phyloP scores from a whole-genome alignment of 2,113 vertebrate species.

The Pteronura brasiliensis region DNA sequence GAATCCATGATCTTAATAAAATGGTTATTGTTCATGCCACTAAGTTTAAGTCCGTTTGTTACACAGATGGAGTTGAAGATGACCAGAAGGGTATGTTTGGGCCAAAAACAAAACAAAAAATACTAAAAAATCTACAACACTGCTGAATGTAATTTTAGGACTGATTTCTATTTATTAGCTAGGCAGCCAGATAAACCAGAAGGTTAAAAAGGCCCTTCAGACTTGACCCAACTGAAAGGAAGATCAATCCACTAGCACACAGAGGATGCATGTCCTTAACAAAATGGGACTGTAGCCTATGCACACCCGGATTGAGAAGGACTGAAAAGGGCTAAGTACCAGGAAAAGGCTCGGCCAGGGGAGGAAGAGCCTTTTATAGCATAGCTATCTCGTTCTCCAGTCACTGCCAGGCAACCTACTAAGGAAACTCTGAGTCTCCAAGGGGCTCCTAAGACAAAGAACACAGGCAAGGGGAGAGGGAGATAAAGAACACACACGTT shows the following conservation, averaged over 20 bases:
- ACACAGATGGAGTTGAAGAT: neutral
- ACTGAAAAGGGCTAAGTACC: neutral
- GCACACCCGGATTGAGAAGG: neutral
- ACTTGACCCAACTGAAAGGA: neutral
- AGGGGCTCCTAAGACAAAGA: conserved; percentile 36
- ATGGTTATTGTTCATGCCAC: neutral
- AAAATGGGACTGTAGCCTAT: neutral
- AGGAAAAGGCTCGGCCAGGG: conserved; percentile 34
- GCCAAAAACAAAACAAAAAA: neutral
- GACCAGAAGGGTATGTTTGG: neutral
- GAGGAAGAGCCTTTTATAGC: conserved; percentile 58
- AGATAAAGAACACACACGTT: neutral
- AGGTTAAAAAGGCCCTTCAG: neutral
- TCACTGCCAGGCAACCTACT: conserved; percentile 26
- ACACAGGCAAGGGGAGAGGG: neutral
- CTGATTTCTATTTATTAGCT: neutral
- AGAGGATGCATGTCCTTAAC: neutral
- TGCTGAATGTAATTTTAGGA: neutral
- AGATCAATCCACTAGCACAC: neutral
- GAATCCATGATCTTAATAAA: neutral
- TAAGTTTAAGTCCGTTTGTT: neutral
- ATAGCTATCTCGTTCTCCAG: conserved; percentile 17
- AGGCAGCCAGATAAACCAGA: neutral
- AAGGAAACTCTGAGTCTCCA: conserved; percentile 43
- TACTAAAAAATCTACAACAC: neutral